phyloP scores from a whole-genome alignment of 1,140 invertebrate species.

The Frieseomelitta varia region DNA sequence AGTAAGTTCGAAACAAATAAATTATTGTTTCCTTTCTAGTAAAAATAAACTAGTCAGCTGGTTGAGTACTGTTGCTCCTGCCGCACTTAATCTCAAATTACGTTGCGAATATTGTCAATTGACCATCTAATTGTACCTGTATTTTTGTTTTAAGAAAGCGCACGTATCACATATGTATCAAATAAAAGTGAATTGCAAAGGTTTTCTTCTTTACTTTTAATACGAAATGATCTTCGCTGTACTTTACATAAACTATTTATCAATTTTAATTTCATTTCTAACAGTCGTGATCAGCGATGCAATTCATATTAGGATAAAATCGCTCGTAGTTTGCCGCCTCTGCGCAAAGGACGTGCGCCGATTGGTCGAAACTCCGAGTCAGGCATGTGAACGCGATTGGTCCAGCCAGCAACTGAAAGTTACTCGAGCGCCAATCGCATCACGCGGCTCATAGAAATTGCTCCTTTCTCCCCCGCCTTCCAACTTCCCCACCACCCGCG shows the following conservation, averaged over 20 bases:
- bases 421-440: neutral
- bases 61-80: conserved; percentile 74
- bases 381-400: neutral
- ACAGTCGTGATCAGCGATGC: neutral
- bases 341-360: neutral
- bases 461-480: neutral
- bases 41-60: conserved; percentile 80
- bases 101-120: conserved; percentile 72
- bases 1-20: neutral
- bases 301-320: conserved; percentile 9
- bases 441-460: neutral
- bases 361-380: neutral
- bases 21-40: conserved; percentile 66
- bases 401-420: neutral
- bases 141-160: neutral
- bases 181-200: neutral
- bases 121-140: conserved; percentile 50
- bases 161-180: neutral
- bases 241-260: neutral
- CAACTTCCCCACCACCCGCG: conserved; percentile 56
- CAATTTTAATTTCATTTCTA: neutral
- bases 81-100: conserved; percentile 72
- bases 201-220: neutral
- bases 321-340: conserved; percentile 13
- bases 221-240: neutral